A percentile compares a stretch with the other conserved stretches of the same genome.
Evolutionary conservation across 2,888 invertebrate genomes (phyloP).

Genomic region (Lapara coniferarum): DNA sequence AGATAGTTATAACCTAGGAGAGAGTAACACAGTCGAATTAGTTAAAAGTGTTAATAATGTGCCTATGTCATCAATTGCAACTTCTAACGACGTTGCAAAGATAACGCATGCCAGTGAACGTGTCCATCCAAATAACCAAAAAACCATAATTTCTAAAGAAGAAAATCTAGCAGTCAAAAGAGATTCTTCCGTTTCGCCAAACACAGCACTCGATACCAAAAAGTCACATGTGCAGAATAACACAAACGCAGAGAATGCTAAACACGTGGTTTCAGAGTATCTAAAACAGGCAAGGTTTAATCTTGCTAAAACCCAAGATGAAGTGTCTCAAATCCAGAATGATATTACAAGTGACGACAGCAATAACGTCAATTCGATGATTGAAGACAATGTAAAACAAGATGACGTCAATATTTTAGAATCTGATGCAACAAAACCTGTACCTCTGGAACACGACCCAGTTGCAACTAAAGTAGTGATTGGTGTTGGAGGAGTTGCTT

Average conservation of each 20-base stretch:
- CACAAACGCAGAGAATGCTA: conserved; percentile 80
- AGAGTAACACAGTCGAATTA: conserved; percentile 44
- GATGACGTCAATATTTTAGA: conserved; percentile 60
- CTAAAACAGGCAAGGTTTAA: conserved; percentile 84
- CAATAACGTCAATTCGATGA: conserved; percentile 50
- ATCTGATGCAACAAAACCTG: conserved; percentile 61
- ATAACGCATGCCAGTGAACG: conserved; percentile 41
- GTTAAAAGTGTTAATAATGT: conserved; percentile 43
- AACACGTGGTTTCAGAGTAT: conserved; percentile 86
- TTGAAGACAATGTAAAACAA: conserved; percentile 62
- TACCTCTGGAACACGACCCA: conserved; percentile 72
- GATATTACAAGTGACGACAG: conserved; percentile 64
- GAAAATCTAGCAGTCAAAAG: conserved; percentile 44
- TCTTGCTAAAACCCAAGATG: conserved; percentile 69
- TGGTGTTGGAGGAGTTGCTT: conserved; percentile 85
- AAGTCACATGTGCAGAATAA: conserved; percentile 53
- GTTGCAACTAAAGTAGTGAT: conserved; percentile 85
- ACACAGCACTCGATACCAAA: conserved; percentile 51
- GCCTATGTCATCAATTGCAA: conserved; percentile 44
- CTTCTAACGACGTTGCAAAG: conserved; percentile 45
- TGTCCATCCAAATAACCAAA: conserved; percentile 45
- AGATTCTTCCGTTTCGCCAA: conserved; percentile 39
- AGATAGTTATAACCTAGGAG: conserved; percentile 53
- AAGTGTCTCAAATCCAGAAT: conserved; percentile 55
- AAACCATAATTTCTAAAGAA: conserved; percentile 48